Base-by-base conservation (phyloP, 2,888 invertebrate genomes). In the Epistrophella euchroma region DNA sequence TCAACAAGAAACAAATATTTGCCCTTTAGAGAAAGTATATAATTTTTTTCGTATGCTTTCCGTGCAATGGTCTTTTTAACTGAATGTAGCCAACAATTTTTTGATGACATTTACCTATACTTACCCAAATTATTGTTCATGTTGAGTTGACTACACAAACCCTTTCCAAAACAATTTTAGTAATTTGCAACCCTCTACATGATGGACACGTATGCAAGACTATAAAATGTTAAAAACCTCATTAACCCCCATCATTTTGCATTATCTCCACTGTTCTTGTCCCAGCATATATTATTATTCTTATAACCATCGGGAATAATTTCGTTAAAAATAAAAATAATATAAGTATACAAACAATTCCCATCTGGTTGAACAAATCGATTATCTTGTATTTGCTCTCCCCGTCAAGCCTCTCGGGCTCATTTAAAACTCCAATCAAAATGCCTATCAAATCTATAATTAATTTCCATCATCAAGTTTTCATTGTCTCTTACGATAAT, bases 391-490 rank as follows among this genome's bases (percentile, higher is more conserved):
- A n/a, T 22, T 9, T 9, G 52, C 6, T 25, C 13, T 4, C 47
- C 11, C 6, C 3, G 2, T 11, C 25, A 11, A 22, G 50, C 37
- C 15, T 22, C 52, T 60, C 32, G 70, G 43, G 56, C 64, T 74
- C 74, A 50, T 84, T 73, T 52, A 68, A 76, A 85, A 80, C 60
- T 85, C 52, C 80, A 80, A 85, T 86, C 72, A 79, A 85, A 85
- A 80, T 77, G 80, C 68, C 85, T 73, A 76, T 80, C 82, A 82
- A 74, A 74, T 82, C 82, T 81, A 86, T 86, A 86, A 86, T 86
- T 86, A 86, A 82, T 82, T 86, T 86, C 77, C 86, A 86, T 82
- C 77, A 86, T 86, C 86, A 86, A 82, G 71, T 74, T 86, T 86
- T 74, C 77, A 86, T 86, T 86, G 86, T 86, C 77, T 86, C 74